A percentile compares a stretch with the other conserved stretches of the same genome.
These are phyloP conservation scores for Acanthosepion pharaonis DNA, from an alignment of 2,888 invertebrate genomes.

Conservation along the genomic window DNA sequence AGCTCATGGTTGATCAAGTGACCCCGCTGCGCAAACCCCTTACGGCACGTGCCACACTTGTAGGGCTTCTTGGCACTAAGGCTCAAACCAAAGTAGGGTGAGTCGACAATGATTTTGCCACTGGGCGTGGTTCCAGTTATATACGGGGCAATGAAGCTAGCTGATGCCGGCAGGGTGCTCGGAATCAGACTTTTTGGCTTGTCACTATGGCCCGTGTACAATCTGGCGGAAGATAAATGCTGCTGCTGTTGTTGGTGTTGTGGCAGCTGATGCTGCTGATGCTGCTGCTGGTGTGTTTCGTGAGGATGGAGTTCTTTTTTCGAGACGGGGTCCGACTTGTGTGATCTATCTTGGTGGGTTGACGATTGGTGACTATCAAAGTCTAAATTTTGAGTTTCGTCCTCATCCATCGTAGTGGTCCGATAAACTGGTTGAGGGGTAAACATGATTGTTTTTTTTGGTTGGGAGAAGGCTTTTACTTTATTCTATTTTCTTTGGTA, in stretches of 20 bases:
- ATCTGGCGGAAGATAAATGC: not conserved
- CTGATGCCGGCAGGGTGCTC: not conserved
- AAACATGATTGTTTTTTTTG: not conserved
- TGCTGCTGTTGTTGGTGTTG: not conserved
- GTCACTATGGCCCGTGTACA: not conserved
- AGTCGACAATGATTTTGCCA: not conserved
- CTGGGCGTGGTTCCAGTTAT: slow-evolving; percentile 15
- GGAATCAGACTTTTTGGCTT: not conserved
- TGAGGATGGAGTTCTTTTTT: not conserved
- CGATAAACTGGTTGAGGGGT: not conserved
- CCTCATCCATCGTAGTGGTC: not conserved
- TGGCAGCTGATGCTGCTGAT: not conserved
- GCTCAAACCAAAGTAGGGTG: slow-evolving; percentile 41
- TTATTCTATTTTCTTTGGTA: not conserved
- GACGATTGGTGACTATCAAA: not conserved
- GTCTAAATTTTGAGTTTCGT: not conserved
- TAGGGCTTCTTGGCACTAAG: slow-evolving; percentile 44
- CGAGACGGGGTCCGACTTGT: not conserved
- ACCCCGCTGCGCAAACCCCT: slow-evolving; percentile 45
- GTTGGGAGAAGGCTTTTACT: not conserved
- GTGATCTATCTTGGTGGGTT: not conserved
- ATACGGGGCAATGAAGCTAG: not conserved
- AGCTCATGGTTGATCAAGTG: slow-evolving; percentile 41
- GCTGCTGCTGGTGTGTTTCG: not conserved
- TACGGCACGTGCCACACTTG: slow-evolving; percentile 43